A percentile compares a stretch with the other conserved stretches of the same genome.
These are phyloP conservation scores for Leuciscus waleckii DNA, from an alignment of 2,797 vertebrate species.

Conservation along the genomic window DNA sequence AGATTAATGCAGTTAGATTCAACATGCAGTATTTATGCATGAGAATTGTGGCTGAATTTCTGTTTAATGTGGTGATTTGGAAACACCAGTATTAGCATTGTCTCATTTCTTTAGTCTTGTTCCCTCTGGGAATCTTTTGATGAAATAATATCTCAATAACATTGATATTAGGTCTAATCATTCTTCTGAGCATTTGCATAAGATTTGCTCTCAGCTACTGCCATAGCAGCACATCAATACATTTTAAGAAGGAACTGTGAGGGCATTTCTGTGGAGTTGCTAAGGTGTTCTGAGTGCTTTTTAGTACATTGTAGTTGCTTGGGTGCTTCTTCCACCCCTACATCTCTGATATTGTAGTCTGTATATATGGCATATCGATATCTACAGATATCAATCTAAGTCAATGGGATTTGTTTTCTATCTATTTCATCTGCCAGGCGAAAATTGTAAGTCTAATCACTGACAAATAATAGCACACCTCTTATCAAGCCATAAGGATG, in stretches of 20 bases:
- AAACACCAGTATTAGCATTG: constrained; percentile 57
- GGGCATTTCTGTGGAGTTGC: not conserved
- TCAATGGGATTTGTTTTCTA: not conserved
- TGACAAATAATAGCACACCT: not conserved
- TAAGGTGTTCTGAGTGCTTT: not conserved
- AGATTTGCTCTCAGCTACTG: constrained; percentile 78
- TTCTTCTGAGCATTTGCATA: constrained; percentile 75
- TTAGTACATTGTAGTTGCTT: not conserved
- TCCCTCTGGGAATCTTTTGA: constrained; percentile 55
- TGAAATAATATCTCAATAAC: constrained; percentile 67
- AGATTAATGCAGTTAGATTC: not conserved
- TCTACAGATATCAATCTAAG: not conserved
- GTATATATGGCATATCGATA: not conserved
- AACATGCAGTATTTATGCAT: not conserved
- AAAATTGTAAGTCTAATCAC: not conserved
- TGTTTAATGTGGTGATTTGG: constrained; percentile 37
- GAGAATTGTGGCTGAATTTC: constrained; percentile 1
- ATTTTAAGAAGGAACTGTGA: constrained; percentile 59
- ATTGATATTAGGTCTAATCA: constrained; percentile 63
- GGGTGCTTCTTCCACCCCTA: not conserved
- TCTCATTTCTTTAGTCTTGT: constrained; percentile 60
- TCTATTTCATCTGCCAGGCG: not conserved
- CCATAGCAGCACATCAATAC: constrained; percentile 74
- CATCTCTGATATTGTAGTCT: not conserved
- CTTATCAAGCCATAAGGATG: not conserved